Conservation (phyloP, 2,113 vertebrate genomes). For the Siniperca chuatsi region DNA sequence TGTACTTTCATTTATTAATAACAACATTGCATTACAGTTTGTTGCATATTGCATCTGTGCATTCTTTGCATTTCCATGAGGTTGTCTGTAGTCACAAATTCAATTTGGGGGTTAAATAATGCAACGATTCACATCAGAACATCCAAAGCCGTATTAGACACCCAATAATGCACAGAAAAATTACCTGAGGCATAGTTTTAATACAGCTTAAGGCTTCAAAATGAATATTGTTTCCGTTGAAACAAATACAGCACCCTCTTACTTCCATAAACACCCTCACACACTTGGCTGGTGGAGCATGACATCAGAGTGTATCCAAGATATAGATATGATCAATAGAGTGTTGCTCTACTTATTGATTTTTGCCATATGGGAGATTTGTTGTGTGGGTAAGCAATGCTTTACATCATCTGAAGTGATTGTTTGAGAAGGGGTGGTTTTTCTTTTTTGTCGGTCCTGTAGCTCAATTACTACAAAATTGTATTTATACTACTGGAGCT, state of each 20-base stretch:
- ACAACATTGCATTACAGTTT: background rate
- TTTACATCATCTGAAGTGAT: slow-evolving; percentile 68
- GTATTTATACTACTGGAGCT: background rate
- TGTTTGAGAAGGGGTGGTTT: slow-evolving; percentile 43
- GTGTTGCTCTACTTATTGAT: slow-evolving; percentile 76
- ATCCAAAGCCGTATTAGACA: slow-evolving; percentile 18
- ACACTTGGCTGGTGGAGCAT: slow-evolving; percentile 35
- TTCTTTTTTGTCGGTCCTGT: slow-evolving; percentile 2
- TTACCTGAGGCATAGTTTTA: slow-evolving; percentile 8
- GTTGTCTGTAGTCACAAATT: background rate
- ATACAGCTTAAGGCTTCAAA: slow-evolving; percentile 20
- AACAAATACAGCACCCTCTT: background rate
- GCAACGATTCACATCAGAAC: slow-evolving; percentile 4
- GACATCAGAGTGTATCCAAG: slow-evolving; percentile 64
- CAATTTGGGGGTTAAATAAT: slow-evolving; percentile 26
- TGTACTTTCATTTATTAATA: background rate
- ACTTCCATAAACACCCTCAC: slow-evolving; percentile 11
- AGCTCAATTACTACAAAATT: slow-evolving; percentile 24
- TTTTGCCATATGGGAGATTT: slow-evolving; percentile 74
- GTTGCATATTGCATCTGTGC: background rate
- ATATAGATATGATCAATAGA: slow-evolving; percentile 76
- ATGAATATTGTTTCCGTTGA: slow-evolving; percentile 33
- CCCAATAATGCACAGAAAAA: slow-evolving; percentile 18
- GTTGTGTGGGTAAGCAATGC: slow-evolving; percentile 68
- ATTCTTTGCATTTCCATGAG: background rate